A percentile compares a stretch with the other conserved stretches of the same genome.
Evolutionary conservation across 2,888 invertebrate genomes (phyloP).

Genomic region (Sinohyriopsis cumingii): DNA sequence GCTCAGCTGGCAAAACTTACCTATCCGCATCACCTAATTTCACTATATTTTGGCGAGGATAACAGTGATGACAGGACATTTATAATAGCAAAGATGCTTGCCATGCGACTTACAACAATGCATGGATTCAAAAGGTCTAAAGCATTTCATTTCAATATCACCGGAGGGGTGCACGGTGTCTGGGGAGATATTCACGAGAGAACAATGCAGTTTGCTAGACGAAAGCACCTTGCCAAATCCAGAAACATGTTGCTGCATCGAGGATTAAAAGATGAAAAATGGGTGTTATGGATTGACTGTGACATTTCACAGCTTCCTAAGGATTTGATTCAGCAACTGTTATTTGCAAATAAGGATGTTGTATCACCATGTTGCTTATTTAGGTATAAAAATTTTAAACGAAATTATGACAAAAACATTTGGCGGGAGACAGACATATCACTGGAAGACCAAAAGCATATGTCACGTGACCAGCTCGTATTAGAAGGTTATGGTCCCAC

Average conservation of each 20-base stretch:
- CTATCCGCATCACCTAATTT: conserved; percentile 62
- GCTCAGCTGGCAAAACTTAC: conserved; percentile 49
- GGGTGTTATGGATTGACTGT: conserved; percentile 65
- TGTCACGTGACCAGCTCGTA: conserved; percentile 48
- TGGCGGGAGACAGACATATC: conserved; percentile 65
- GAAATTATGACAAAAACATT: conserved; percentile 63
- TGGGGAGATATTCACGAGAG: conserved; percentile 53
- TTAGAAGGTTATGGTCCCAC: conserved; percentile 62
- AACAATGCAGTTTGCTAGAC: conserved; percentile 47
- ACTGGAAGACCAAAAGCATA: conserved; percentile 36
- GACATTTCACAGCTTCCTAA: conserved; percentile 56
- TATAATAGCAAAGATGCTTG: conserved; percentile 41
- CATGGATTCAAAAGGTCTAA: conserved; percentile 47
- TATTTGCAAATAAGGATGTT: conserved; percentile 56
- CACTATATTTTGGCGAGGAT: conserved; percentile 65
- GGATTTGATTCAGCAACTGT: conserved; percentile 62
- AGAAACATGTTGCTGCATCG: conserved; percentile 55
- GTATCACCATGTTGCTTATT: conserved; percentile 60
- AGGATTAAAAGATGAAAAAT: conserved; percentile 40
- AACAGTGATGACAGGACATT: conserved; percentile 60
- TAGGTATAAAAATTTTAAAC: conserved; percentile 27
- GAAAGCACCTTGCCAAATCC: conserved; percentile 60
- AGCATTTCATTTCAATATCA: conserved; percentile 52
- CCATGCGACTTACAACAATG: conserved; percentile 37
- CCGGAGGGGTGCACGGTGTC: conserved; percentile 40